Conservation (phyloP, 2,888 invertebrate species). For the Thecocarcelia acutangulata region DNA sequence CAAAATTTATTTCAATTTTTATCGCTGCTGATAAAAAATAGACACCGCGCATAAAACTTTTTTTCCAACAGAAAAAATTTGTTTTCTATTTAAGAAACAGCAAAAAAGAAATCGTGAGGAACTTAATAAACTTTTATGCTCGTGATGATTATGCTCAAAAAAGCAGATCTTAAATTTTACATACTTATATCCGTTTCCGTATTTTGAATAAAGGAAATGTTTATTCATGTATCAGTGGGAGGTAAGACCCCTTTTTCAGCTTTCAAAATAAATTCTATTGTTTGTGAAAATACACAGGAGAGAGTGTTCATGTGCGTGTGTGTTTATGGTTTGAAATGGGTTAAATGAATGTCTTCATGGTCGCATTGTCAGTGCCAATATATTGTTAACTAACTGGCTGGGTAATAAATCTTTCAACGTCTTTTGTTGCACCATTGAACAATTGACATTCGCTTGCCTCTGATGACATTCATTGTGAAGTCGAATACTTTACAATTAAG, state of each 20-base stretch:
- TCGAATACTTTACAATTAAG: conserved; percentile 28
- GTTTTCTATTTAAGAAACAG: conserved; percentile 36
- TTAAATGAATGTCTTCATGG: conserved; percentile 49
- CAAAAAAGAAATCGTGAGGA: conserved; percentile 19
- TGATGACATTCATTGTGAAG: conserved; percentile 57
- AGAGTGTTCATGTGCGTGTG: not conserved
- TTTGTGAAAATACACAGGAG: conserved; percentile 13
- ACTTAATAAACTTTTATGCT: conserved; percentile 76
- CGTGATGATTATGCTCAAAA: conserved; percentile 65
- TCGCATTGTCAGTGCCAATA: conserved; percentile 43
- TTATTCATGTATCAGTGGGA: conserved; percentile 56
- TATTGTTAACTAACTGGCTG: conserved; percentile 40
- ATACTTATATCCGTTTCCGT: conserved; percentile 72
- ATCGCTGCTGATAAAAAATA: conserved; percentile 51
- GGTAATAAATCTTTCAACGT: conserved; percentile 71
- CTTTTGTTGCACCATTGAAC: conserved; percentile 66
- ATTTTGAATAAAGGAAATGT: conserved; percentile 59
- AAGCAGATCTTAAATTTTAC: conserved; percentile 62
- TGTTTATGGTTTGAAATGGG: conserved; percentile 64
- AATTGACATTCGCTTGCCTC: conserved; percentile 62
- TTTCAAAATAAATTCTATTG: conserved; percentile 49
- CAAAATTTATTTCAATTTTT: conserved; percentile 63
- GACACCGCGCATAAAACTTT: conserved; percentile 32
- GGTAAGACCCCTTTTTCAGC: conserved; percentile 54
- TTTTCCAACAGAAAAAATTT: conserved; percentile 28